phyloP scores from a whole-genome alignment of 2,797 vertebrate genomes.

The Thamnophis elegans region DNA sequence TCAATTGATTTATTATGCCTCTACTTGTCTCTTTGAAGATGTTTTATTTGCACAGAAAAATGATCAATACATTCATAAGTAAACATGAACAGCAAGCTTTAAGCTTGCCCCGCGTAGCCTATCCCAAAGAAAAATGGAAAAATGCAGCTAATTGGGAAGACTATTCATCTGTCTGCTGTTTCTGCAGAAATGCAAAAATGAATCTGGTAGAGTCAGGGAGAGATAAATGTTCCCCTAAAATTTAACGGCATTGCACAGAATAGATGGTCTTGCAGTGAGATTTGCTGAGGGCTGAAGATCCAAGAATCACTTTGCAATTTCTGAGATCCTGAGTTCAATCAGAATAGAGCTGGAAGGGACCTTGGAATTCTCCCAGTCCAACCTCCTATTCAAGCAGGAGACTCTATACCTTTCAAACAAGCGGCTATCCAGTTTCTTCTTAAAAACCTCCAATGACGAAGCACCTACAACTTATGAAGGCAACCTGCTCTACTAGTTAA shows the following conservation, averaged over 20 bases:
- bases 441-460: too few species aligned
- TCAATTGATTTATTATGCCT: neutral
- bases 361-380: neutral
- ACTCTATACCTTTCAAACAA: too few species aligned
- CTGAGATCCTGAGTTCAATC: neutral
- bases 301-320: neutral
- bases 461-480: too few species aligned
- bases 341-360: neutral
- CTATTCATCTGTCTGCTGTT: conserved; percentile 1
- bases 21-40: neutral
- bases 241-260: neutral
- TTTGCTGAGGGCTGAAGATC: conserved; percentile 29
- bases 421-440: too few species aligned
- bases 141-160: neutral
- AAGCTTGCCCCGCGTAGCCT: conserved; percentile 18
- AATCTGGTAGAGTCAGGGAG: neutral
- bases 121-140: conserved; percentile 6
- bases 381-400: too few species aligned
- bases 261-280: conserved; percentile 6
- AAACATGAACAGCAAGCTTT: neutral
- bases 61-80: neutral
- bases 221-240: conserved; percentile 5
- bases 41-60: neutral
- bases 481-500: too few species aligned
- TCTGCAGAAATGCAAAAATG: neutral